Evolutionary conservation across 2,113 vertebrate genomes (phyloP).

Genomic region (Desmodus rotundus): DNA sequence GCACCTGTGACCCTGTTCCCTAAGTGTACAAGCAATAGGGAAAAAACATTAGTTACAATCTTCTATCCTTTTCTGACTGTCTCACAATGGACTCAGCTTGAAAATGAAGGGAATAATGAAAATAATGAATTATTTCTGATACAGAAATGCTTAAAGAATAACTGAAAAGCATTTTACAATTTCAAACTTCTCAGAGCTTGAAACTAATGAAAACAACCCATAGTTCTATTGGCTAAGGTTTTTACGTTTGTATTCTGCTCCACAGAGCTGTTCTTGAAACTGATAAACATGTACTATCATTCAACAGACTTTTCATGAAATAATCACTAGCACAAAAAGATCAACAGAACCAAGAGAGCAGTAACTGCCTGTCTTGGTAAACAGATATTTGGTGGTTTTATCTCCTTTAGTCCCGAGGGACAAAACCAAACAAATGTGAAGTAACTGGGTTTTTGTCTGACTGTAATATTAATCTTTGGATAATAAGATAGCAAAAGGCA

Average conservation of each 20-base stretch:
- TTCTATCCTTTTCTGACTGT: not conserved
- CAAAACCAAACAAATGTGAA: conserved; percentile 8
- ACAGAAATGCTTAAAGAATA: conserved; percentile 36
- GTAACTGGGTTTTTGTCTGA: conserved; percentile 2
- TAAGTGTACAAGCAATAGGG: not conserved
- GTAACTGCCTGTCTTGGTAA: not conserved
- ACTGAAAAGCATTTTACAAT: conserved; percentile 49
- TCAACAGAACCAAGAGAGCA: conserved; percentile 16
- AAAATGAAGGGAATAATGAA: conserved; percentile 34
- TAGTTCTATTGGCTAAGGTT: not conserved
- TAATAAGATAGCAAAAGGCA: conserved; percentile 4
- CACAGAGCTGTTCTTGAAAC: not conserved
- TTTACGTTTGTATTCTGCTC: not conserved
- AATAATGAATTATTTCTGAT: conserved; percentile 49
- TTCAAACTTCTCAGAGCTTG: conserved; percentile 35
- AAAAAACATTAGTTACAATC: not conserved
- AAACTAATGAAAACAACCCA: conserved; percentile 44
- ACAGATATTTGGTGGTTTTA: not conserved
- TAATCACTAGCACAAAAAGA: conserved; percentile 12
- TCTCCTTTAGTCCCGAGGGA: not conserved
- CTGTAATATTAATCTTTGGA: conserved; percentile 5
- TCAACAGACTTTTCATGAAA: conserved; percentile 15
- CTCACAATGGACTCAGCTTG: not conserved
- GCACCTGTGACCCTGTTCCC: not conserved
- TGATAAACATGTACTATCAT: not conserved